Percentiles rank a stretch among this genome's conserved stretches.
These are phyloP conservation scores for Caenorhabditis tropicalis DNA, from an alignment of 1,140 invertebrate species.

Conservation along the genomic window DNA sequence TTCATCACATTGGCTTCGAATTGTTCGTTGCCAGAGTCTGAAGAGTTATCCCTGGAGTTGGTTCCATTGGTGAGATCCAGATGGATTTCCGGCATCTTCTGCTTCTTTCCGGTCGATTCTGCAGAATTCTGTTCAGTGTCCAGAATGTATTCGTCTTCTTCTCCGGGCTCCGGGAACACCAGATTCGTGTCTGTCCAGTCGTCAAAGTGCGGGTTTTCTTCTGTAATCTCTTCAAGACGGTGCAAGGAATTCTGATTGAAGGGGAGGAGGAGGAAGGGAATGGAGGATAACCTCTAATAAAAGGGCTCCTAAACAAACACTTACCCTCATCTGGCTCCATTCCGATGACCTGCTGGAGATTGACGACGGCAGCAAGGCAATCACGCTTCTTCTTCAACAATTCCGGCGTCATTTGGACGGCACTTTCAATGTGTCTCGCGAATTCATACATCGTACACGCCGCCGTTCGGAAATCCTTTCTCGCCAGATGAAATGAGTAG, in stretches of 20 bases:
- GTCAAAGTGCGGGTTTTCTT: neutral
- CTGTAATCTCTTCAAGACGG: neutral
- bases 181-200: neutral
- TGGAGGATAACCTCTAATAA: too few species aligned
- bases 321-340: neutral
- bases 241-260: too few species aligned
- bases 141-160: neutral
- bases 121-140: neutral
- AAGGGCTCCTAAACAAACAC: too few species aligned
- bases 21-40: neutral
- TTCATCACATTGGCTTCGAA: too few species aligned
- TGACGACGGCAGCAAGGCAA: neutral
- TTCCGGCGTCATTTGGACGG: neutral
- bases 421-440: neutral
- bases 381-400: neutral
- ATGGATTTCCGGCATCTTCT: neutral
- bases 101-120: neutral
- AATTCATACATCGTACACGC: conserved; percentile 27
- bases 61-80: neutral
- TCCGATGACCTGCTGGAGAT: neutral
- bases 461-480: neutral
- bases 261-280: too few species aligned
- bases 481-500: neutral
- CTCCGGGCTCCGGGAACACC: neutral
- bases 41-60: neutral